Conservation (phyloP, 2,113 vertebrate genomes). For the Recurvirostra avosetta region DNA sequence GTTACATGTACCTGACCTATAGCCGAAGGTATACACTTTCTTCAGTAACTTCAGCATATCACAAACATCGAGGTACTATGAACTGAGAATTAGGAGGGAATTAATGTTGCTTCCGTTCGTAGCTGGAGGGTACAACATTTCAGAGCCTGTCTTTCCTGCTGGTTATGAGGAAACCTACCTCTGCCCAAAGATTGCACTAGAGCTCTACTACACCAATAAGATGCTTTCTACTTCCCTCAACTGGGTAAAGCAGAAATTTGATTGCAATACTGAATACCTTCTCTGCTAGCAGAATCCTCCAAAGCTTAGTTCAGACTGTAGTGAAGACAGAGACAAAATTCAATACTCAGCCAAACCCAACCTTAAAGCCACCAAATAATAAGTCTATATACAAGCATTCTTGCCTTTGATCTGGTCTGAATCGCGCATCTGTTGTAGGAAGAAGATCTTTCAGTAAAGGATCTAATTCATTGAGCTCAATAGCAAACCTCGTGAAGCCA, state of each 20-base stretch:
- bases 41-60: neutral
- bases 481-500: conserved; percentile 96
- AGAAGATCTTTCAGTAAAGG: conserved; percentile 92
- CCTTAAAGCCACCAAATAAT: neutral
- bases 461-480: conserved; percentile 96
- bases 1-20: neutral
- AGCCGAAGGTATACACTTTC: neutral
- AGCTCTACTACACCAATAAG: neutral
- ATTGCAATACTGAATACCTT: neutral
- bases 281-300: neutral
- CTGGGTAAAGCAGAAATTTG: neutral
- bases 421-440: conserved; percentile 91
- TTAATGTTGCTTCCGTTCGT: neutral
- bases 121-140: neutral
- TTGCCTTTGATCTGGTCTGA: conserved; percentile 97
- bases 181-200: neutral
- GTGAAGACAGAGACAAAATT: neutral
- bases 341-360: neutral
- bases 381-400: neutral
- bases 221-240: neutral
- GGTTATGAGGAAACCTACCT: neutral
- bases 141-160: neutral
- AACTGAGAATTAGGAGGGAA: neutral
- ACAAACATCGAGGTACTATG: neutral
- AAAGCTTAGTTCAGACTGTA: neutral